Conservation (phyloP, 2,888 invertebrate genomes). For the Willowsia nigromaculata region DNA sequence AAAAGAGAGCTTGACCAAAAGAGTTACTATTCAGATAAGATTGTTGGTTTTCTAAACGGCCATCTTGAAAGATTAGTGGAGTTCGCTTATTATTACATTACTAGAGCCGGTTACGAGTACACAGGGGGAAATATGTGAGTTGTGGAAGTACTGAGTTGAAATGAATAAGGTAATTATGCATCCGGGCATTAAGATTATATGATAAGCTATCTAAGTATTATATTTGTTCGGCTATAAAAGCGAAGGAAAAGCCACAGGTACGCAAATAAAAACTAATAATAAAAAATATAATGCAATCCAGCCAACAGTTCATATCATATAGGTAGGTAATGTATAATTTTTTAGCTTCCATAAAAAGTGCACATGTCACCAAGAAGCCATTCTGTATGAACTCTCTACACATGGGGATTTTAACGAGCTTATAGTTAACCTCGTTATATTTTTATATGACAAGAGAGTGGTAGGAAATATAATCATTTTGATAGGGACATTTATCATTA, state of each 20-base stretch:
- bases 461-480: constrained; percentile 17
- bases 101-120: neutral
- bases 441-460: too few species aligned
- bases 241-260: constrained; percentile 62
- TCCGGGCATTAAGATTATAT: constrained; percentile 68
- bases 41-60: constrained; percentile 66
- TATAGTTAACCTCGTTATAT: constrained; percentile 28
- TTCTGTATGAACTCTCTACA: constrained; percentile 13
- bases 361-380: constrained; percentile 14
- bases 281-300: neutral
- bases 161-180: constrained; percentile 71
- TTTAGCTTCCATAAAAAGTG: neutral
- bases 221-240: constrained; percentile 6
- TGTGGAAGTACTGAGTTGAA: constrained; percentile 38
- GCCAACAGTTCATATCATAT: neutral
- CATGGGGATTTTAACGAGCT: constrained; percentile 54
- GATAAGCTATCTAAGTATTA: constrained; percentile 62
- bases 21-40: constrained; percentile 47
- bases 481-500: constrained; percentile 33
- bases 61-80: constrained; percentile 66
- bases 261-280: neutral
- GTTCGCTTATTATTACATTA: constrained; percentile 46
- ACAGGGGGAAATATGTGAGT: neutral
- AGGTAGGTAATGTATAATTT: too few species aligned
- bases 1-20: too few species aligned